phyloP scores from a whole-genome alignment of 2,113 vertebrate species.

The Dinomys branickii region DNA sequence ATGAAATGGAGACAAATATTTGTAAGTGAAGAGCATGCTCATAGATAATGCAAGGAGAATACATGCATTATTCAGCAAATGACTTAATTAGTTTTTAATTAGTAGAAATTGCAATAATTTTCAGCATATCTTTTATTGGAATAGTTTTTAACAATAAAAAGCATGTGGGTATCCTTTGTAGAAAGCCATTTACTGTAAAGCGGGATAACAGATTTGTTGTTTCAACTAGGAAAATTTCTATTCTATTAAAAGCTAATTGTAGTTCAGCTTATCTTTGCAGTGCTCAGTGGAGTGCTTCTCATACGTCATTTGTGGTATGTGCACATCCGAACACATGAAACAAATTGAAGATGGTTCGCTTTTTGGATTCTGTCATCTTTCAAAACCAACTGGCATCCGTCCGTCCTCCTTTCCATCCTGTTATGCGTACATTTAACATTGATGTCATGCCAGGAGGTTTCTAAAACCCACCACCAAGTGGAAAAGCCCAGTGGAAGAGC shows the following conservation, averaged over 20 bases:
- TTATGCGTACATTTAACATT: not conserved
- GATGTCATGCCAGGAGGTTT: not conserved
- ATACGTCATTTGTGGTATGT: not conserved
- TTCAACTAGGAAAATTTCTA: slow-evolving; percentile 74
- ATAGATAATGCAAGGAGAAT: slow-evolving; percentile 79
- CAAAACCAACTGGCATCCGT: not conserved
- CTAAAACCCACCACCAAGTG: not conserved
- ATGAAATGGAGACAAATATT: slow-evolving; percentile 85
- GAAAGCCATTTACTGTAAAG: slow-evolving; percentile 78
- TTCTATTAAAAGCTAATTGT: slow-evolving; percentile 77
- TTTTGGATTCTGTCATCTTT: not conserved
- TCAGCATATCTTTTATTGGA: slow-evolving; percentile 81
- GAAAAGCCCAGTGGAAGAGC: not conserved
- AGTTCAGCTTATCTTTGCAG: slow-evolving; percentile 59
- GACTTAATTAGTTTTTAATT: slow-evolving; percentile 85
- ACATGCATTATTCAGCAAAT: slow-evolving; percentile 83
- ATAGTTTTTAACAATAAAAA: slow-evolving; percentile 82
- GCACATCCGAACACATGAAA: too few relatives aligned
- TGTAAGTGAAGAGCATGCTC: slow-evolving; percentile 79
- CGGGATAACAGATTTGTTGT: slow-evolving; percentile 80
- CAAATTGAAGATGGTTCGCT: not conserved
- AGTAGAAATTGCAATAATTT: slow-evolving; percentile 81
- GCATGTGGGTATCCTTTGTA: slow-evolving; percentile 70
- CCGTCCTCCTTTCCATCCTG: not conserved
- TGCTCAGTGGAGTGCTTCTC: not conserved